A percentile compares a stretch with the other conserved stretches of the same genome.
These are phyloP conservation scores for Mamestra brassicae DNA, from an alignment of 2,888 invertebrate species.

Conservation along the genomic window DNA sequence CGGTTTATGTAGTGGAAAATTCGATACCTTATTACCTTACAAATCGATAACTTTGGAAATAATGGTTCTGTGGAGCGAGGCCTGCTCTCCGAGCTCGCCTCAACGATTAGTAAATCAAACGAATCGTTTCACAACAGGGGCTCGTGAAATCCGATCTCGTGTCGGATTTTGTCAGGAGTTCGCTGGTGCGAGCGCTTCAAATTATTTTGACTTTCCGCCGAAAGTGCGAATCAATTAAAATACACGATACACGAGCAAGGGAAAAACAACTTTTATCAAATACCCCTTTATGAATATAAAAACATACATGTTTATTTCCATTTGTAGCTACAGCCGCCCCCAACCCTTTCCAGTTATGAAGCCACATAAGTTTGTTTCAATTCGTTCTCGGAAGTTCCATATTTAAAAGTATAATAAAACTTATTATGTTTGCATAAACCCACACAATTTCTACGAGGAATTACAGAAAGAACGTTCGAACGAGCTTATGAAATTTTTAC, in stretches of 20 bases:
- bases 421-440: constrained; percentile 19
- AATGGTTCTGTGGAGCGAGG: constrained; percentile 37
- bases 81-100: constrained; percentile 10
- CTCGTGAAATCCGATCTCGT: constrained; percentile 40
- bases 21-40: constrained; percentile 53
- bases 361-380: constrained; percentile 31
- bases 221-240: constrained; percentile 43
- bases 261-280: constrained; percentile 20
- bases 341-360: constrained; percentile 16
- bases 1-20: constrained; percentile 64
- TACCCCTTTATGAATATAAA: background rate
- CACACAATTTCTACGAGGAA: constrained; percentile 8
- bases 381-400: constrained; percentile 16
- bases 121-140: constrained; percentile 40
- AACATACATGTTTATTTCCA: background rate
- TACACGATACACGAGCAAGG: background rate
- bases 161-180: constrained; percentile 30
- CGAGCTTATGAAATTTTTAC: background rate
- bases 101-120: constrained; percentile 50
- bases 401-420: constrained; percentile 22
- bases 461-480: constrained; percentile 9
- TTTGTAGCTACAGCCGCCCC: background rate
- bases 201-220: constrained; percentile 22
- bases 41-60: constrained; percentile 62
- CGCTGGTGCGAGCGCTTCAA: constrained; percentile 4